Conservation (phyloP, 2,113 vertebrate species). For the Corydoras maculifer region DNA sequence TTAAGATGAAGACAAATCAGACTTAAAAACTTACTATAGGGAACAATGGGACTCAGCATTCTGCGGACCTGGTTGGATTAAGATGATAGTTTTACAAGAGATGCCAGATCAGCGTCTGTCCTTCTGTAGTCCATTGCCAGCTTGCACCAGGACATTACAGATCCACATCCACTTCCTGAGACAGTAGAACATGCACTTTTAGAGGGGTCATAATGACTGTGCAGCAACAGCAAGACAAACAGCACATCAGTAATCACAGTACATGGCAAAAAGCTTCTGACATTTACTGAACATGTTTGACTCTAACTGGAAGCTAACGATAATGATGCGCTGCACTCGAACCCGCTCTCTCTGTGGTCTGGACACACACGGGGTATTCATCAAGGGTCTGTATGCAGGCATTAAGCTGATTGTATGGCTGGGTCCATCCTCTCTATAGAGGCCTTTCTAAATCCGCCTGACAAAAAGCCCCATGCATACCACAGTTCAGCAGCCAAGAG, state of each 20-base stretch:
- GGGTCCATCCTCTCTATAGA: constrained; percentile 63
- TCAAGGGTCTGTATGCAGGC: constrained; percentile 53
- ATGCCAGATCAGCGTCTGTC: constrained; percentile 61
- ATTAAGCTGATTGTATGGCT: constrained; percentile 68
- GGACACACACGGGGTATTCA: constrained; percentile 65
- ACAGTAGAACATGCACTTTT: constrained; percentile 13
- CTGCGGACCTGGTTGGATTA: constrained; percentile 69
- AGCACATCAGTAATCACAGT: neutral
- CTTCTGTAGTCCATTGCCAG: constrained; percentile 67
- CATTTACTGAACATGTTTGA: constrained; percentile 19
- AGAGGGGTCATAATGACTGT: constrained; percentile 13
- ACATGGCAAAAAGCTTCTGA: neutral
- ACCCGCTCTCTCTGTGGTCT: constrained; percentile 44
- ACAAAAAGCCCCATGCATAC: constrained; percentile 66
- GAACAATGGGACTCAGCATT: constrained; percentile 77
- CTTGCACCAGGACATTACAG: constrained; percentile 55
- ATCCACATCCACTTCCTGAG: constrained; percentile 53
- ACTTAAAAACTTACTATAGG: constrained; percentile 71
- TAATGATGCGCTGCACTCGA: constrained; percentile 11
- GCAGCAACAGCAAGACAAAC: constrained; percentile 31
- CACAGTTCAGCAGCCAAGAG: constrained; percentile 57
- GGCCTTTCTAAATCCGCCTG: constrained; percentile 68
- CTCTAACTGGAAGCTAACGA: constrained; percentile 17
- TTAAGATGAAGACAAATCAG: constrained; percentile 25
- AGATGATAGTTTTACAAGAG: constrained; percentile 61